Base-by-base conservation (phyloP, 2,888 invertebrate species). In the Andrena praecox region DNA sequence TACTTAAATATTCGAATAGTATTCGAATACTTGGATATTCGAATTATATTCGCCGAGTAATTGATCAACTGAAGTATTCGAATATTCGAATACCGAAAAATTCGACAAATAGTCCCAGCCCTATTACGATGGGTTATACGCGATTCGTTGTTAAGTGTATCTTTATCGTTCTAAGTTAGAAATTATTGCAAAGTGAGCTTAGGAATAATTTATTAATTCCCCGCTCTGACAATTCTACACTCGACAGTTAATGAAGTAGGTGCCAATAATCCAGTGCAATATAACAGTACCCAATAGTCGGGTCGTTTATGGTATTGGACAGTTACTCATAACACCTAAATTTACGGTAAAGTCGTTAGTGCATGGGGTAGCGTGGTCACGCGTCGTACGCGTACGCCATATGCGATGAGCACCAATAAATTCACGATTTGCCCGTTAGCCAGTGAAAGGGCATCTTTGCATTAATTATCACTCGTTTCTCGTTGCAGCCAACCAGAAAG, bases 401-500 rank as follows among this genome's bases (percentile, higher is more conserved):
- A 71, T 86, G 85, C 68, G 77, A 86, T 82, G 80, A 59, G 80
- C 27, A 56, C 68, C 73, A 66, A 77, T 78, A 76, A 82, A 82
- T 77, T 62, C 31, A 68, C 52, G 74, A 66, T 80, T 69, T 35
- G 56, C 75, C 70, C 72, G 82, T 77, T 80, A 74, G 54, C 35
- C 27, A 33, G 16, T 33, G 27, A 48, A 66, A 35, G 7, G 48
- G n/a, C 31, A 54, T 66, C 16, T 33, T 77, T 73, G 42, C 59
- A 64, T 74, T 80, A 69, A 85, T 76, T 60, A 10, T 70, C 42
- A 2, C 20, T 20, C 50, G 16, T 77, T 69, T 74, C n/a, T 76
- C 27, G 16, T 77, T 87, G 4, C 81, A 97, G 96, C 96, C 70
- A 96, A 95, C 93, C 96, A 96, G 91, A 97, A 97, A 94, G 97